Evolutionary conservation across 2,797 vertebrate genomes (phyloP).

Genomic region (Tragelaphus eurycerus): DNA sequence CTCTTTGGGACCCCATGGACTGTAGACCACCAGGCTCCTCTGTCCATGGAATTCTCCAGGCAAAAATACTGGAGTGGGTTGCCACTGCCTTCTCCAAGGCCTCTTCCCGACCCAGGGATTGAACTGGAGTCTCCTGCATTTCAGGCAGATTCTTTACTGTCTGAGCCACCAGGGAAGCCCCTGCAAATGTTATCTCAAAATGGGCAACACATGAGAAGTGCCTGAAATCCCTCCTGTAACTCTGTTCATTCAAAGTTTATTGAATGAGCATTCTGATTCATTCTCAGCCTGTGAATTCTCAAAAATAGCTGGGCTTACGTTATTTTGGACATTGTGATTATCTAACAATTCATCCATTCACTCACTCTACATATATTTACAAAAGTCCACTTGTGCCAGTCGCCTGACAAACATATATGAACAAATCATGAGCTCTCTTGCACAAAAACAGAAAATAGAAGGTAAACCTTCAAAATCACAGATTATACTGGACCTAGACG

Average conservation of each 20-base stretch:
- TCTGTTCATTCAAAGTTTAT: background rate
- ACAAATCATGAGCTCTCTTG: background rate
- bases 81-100: background rate
- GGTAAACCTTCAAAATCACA: background rate
- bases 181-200: background rate
- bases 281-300: background rate
- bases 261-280: background rate
- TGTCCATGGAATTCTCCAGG: background rate
- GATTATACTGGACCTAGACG: background rate
- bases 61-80: background rate
- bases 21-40: background rate
- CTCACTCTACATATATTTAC: background rate
- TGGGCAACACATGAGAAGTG: background rate
- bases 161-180: background rate
- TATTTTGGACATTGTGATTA: background rate
- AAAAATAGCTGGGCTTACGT: background rate
- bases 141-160: background rate
- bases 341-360: background rate
- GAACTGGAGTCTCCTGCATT: background rate
- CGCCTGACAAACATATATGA: background rate
- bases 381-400: background rate
- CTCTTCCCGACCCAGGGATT: background rate
- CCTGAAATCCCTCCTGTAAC: background rate
- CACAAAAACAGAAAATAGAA: background rate
- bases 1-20: background rate